phyloP scores from a whole-genome alignment of 2,888 invertebrate species.

The Drosophila nr. perissopoda region DNA sequence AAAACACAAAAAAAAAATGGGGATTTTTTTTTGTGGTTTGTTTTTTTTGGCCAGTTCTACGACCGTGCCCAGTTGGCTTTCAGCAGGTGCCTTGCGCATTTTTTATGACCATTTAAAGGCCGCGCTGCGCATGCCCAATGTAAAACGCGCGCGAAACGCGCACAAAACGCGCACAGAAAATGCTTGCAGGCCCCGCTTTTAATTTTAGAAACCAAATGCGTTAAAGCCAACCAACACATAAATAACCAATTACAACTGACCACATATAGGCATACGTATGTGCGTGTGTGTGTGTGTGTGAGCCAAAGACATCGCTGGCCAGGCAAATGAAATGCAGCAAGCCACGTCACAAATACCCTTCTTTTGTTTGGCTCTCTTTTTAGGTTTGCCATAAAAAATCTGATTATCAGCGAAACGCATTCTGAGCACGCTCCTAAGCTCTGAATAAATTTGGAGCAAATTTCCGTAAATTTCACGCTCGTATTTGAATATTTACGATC shows the following conservation, averaged over 20 bases:
- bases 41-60: conserved; percentile 62
- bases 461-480: background rate
- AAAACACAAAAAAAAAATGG: conserved; percentile 43
- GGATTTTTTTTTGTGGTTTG: background rate
- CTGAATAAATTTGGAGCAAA: background rate
- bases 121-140: conserved; percentile 67
- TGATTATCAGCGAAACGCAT: background rate
- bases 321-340: conserved; percentile 3
- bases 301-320: conserved; percentile 14
- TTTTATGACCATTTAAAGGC: conserved; percentile 66
- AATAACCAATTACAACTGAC: conserved; percentile 58
- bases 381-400: background rate
- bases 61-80: conserved; percentile 31
- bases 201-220: conserved; percentile 66
- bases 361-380: background rate
- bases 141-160: conserved; percentile 58
- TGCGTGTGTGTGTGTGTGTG: conserved; percentile 12
- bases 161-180: conserved; percentile 20
- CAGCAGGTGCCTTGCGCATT: conserved; percentile 56
- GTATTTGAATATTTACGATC: background rate
- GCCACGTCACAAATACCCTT: conserved; percentile 16
- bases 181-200: conserved; percentile 35
- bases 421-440: background rate
- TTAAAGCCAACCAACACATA: conserved; percentile 57
- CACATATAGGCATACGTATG: background rate